Conservation (phyloP, 1,140 invertebrate genomes). For the Drosophila aff. region DNA sequence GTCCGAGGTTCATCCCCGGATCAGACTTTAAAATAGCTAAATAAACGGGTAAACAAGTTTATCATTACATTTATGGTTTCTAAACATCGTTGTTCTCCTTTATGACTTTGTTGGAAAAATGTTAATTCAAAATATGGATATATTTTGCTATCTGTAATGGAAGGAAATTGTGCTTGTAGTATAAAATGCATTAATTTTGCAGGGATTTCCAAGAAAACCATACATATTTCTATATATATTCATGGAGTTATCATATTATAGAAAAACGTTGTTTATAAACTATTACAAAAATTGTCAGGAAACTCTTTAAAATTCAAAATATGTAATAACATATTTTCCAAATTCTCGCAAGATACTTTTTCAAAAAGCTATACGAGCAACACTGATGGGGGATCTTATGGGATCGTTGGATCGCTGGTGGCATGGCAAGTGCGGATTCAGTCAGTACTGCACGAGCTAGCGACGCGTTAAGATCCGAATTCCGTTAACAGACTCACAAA, state of each 20-base stretch:
- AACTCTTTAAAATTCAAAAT: background rate
- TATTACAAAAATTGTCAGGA: background rate
- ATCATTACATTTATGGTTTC: background rate
- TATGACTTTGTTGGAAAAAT: background rate
- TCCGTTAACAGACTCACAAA: slow-evolving; percentile 14
- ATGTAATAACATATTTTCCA: background rate
- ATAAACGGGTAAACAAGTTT: background rate
- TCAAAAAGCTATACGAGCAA: background rate
- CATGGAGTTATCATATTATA: too few relatives aligned
- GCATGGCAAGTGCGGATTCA: slow-evolving; percentile 32
- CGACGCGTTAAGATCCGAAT: slow-evolving; percentile 33
- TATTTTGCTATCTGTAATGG: background rate
- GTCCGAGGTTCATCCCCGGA: slow-evolving; percentile 23
- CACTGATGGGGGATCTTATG: background rate
- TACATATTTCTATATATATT: too few relatives aligned
- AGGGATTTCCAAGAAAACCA: background rate
- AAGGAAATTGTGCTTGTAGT: fast-evolving
- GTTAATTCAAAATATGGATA: background rate
- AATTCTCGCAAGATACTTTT: background rate
- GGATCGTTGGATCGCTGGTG: slow-evolving; percentile 10
- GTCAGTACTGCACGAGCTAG: slow-evolving; percentile 30
- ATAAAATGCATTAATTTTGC: background rate
- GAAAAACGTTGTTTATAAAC: background rate
- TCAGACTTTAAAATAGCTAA: background rate
- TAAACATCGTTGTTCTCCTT: background rate